These are phyloP conservation scores for Tetragnatha montana DNA, from an alignment of 2,888 invertebrate genomes.

Conservation along the genomic window DNA sequence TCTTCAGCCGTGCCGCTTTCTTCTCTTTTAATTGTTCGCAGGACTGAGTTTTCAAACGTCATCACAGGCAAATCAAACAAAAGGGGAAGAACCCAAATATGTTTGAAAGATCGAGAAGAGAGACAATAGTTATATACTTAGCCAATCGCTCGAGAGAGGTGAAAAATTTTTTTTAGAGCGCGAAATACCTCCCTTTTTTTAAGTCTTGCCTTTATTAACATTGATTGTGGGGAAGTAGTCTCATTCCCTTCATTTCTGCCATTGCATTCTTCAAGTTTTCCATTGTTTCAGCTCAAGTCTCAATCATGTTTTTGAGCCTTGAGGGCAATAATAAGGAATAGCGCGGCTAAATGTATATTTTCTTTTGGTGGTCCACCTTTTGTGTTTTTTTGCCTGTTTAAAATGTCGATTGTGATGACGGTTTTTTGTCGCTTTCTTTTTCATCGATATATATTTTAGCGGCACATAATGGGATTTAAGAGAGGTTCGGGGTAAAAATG, in stretches of 20 bases:
- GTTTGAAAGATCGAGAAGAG: slow-evolving; percentile 38
- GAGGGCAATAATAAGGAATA: slow-evolving; percentile 16
- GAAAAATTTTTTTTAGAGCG: slow-evolving; percentile 20
- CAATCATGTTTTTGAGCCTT: slow-evolving; percentile 58
- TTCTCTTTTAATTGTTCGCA: slow-evolving; percentile 61
- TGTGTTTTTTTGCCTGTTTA: slow-evolving; percentile 59
- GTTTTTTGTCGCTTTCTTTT: slow-evolving; percentile 22
- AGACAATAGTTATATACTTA: slow-evolving; percentile 42
- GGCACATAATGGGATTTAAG: slow-evolving; percentile 19
- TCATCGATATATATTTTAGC: slow-evolving; percentile 9
- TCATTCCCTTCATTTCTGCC: slow-evolving; percentile 36
- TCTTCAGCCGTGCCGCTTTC: not conserved
- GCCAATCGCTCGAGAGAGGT: slow-evolving; percentile 12
- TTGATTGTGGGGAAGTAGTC: slow-evolving; percentile 34
- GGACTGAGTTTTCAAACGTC: slow-evolving; percentile 65
- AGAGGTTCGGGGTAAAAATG: not conserved
- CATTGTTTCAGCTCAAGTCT: slow-evolving; percentile 59
- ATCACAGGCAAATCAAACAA: slow-evolving; percentile 58
- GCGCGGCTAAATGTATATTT: slow-evolving; percentile 14
- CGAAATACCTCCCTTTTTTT: slow-evolving; percentile 24
- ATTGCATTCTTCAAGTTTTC: slow-evolving; percentile 45
- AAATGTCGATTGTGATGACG: slow-evolving; percentile 13
- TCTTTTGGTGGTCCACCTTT: slow-evolving; percentile 29
- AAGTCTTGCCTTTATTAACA: slow-evolving; percentile 35
- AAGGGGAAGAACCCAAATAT: slow-evolving; percentile 37